These are phyloP conservation scores for Watsonalla binaria DNA, from an alignment of 2,888 invertebrate genomes.

Conservation along the genomic window DNA sequence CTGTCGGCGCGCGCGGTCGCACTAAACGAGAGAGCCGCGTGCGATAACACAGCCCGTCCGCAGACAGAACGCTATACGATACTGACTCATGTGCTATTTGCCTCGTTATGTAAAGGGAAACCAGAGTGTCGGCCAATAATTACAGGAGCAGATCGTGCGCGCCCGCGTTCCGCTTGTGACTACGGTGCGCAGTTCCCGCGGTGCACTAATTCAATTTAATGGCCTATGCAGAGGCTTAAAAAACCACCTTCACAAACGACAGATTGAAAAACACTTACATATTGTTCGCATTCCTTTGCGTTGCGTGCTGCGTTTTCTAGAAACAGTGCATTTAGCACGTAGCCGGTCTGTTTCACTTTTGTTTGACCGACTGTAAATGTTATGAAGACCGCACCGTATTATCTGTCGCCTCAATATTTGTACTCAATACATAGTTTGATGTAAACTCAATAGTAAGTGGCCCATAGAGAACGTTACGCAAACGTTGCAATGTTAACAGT, in stretches of 20 bases:
- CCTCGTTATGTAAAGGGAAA: conserved; percentile 3
- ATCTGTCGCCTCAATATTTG: too few species aligned
- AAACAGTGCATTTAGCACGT: conserved; percentile 9
- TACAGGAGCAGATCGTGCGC: conserved; percentile 9
- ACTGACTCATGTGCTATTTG: not conserved
- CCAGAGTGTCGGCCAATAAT: conserved; percentile 1
- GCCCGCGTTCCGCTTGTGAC: conserved; percentile 14
- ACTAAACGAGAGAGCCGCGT: conserved; percentile 33
- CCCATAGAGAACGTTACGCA: not conserved
- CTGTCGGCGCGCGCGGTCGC: conserved; percentile 39
- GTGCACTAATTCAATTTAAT: conserved; percentile 31
- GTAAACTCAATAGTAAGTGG: not conserved
- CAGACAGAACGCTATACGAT: not conserved
- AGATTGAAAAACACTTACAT: not conserved
- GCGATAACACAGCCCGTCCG: conserved; percentile 12
- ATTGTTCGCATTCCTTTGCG: conserved; percentile 5
- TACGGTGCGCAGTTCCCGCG: conserved; percentile 9
- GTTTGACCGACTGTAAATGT: conserved; percentile 3
- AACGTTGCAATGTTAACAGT: not conserved
- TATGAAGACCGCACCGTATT: too few species aligned
- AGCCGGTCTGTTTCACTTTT: conserved; percentile 19
- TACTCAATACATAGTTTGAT: too few species aligned
- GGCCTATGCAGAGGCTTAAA: conserved; percentile 16
- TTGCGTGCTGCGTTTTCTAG: conserved; percentile 9
- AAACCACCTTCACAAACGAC: conserved; percentile 10